Percentiles rank a stretch among this genome's conserved stretches.
These are phyloP conservation scores for Cyaniris semiargus DNA, from an alignment of 2,888 invertebrate species.

Conservation along the genomic window DNA sequence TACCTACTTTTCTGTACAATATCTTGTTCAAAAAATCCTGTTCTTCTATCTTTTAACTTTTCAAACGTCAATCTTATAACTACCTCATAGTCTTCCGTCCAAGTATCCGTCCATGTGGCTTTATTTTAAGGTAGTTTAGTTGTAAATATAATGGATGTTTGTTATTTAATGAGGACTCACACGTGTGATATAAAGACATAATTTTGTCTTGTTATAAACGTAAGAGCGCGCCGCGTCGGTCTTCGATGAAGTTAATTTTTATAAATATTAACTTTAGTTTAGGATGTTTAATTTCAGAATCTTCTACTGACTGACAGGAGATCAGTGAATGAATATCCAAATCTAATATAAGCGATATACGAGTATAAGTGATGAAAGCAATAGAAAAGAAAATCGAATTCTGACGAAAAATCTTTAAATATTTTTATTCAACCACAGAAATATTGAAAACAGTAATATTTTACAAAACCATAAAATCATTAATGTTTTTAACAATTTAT, in stretches of 20 bases:
- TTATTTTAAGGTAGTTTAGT: slow-evolving; percentile 56
- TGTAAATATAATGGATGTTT: slow-evolving; percentile 47
- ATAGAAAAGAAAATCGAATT: background rate
- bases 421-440: background rate
- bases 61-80: slow-evolving; percentile 45
- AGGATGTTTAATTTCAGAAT: background rate
- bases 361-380: background rate
- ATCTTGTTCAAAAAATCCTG: background rate
- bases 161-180: slow-evolving; percentile 9
- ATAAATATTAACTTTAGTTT: slow-evolving; percentile 7
- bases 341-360: background rate
- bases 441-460: background rate
- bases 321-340: slow-evolving; percentile 4
- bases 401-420: background rate
- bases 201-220: background rate
- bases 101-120: slow-evolving; percentile 63
- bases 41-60: background rate
- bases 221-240: background rate
- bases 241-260: background rate
- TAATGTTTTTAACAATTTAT: background rate
- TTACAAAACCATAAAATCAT: background rate
- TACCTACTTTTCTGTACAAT: background rate
- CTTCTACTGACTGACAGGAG: slow-evolving; percentile 9
- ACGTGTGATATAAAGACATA: slow-evolving; percentile 7
- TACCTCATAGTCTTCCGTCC: slow-evolving; percentile 60